phyloP scores from a whole-genome alignment of 2,888 invertebrate genomes.

The Parasteatoda lunata region DNA sequence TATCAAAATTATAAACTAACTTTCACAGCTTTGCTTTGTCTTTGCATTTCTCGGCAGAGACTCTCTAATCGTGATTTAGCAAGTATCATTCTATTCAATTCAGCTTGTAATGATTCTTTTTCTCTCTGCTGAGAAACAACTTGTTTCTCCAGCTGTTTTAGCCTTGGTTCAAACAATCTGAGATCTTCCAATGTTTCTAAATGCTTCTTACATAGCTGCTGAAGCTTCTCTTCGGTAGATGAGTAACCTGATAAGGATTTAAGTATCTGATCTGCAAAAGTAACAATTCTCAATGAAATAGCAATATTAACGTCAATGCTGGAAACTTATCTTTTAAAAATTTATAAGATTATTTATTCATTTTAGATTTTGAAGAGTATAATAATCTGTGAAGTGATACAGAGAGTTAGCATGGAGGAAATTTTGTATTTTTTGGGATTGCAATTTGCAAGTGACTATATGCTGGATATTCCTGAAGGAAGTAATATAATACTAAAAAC shows the following conservation, averaged over 20 bases:
- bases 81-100: conserved; percentile 87
- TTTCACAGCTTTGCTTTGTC: conserved; percentile 92
- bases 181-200: conserved; percentile 85
- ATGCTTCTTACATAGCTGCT: conserved; percentile 84
- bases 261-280: conserved; percentile 78
- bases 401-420: no score
- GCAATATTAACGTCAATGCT: no score
- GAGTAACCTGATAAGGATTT: conserved; percentile 76
- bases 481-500: no score
- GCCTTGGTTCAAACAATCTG: conserved; percentile 73
- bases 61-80: conserved; percentile 89
- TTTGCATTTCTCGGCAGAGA: conserved; percentile 92
- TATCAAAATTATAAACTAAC: conserved; percentile 75
- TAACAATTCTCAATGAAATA: not conserved
- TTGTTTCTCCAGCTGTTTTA: conserved; percentile 74
- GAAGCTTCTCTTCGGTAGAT: conserved; percentile 82
- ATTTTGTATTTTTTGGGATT: no score
- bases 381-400: no score
- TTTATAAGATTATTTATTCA: no score
- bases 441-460: no score
- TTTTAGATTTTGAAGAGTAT: no score
- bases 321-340: no score
- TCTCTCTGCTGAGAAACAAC: conserved; percentile 80
- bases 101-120: conserved; percentile 86
- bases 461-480: no score